Base-by-base conservation (phyloP, 2,797 vertebrate genomes). In the Phrynocephalus guinanensis region DNA sequence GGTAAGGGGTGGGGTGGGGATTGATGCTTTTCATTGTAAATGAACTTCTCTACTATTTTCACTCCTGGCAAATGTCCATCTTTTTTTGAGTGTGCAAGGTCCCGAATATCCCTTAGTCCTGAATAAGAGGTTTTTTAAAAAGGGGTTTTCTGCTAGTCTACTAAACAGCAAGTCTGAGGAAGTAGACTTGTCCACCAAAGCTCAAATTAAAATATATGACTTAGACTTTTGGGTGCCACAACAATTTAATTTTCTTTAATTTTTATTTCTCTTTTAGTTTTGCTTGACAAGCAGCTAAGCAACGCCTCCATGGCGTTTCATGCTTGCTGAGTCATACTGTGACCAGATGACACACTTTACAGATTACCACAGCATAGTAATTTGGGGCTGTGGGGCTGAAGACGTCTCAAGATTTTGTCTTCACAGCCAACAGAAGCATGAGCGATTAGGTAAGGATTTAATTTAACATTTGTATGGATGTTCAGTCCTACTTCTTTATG, bases 301-400 rank as follows among this genome's bases (percentile, higher is more conserved):
- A 44, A 44, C 87, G 80, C 38, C 82, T 68, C 67, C 60, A 79
- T 68, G 78, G 70, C 26, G 7, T 56, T 60, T 44, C 1, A 4
- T 33, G 48, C 33, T 81, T 80, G n/a, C 70, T 84, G 89, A 88
- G 79, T 90, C 89, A 90, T 79, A 38, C 48, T 56, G 67, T 85
- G 20, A 81, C 67, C 56, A 67, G 73, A 85, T 87, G 83, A 82
- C 79, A 87, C 30, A 73, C 22, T 75, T 26, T 0, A 0, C 5
- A 71, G 0, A 5, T 67, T 70, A 0, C 0, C 22, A 0, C 9
- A 56, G 82, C 22, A 80, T 2, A 0, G 10, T 0, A 1, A 28
- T 13, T 83, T n/a, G 0, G 1, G 79, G 77, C 88, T 76, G 30
- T 85, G 78, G 63, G 16, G 60, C n/a, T 52, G 44, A 66, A 48